Evolutionary conservation across 2,113 vertebrate genomes (phyloP), one percentile per base, ranked within the genome.

Genomic region (Zeus faber): DNA sequence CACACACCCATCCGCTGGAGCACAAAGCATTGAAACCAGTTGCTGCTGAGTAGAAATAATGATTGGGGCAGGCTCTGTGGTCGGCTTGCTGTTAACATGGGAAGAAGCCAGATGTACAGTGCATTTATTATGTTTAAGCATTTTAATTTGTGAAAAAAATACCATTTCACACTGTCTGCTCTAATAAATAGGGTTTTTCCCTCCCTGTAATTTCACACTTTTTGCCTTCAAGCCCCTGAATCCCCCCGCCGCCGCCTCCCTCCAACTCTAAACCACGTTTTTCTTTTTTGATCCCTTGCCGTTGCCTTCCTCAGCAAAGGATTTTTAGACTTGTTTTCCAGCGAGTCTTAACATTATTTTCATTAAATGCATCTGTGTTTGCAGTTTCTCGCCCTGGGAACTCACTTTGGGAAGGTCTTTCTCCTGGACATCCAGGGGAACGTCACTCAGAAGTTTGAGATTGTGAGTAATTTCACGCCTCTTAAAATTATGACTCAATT

Each of bases 341-440:
- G 49, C 72, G 40, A 77, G 47, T 72, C 46, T 23, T 54, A 29
- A 48, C 67, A 72, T 74, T 46, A 75, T 75, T 78, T 56, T 43
- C 65, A 72, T 54, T 21, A 54, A 29, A 29, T 40, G 13, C 67
- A 70, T 82, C 66, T 84, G 76, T 79, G 41, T 31, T 85, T 85
- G 29, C 88, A 99, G 97, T 99, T 99, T 85, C 89, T 99, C 65
- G 95, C 97, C 16, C 72, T 99, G 72, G 97, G 97, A 65, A 99
- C 96, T 0, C 96, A 99, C 85, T 96, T 94, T 74, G 97, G 97
- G 65, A 99, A 98, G 74, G 95, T 98, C 64, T 98, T 91, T 82
- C 91, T 99, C 61, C 87, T 99, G 76, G 97, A 99, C 76, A 86
- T 99, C 81, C 95, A 98, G 68, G 97, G 97, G 70, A 97, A 99